Conservation (phyloP, 1,140 invertebrate species). For the Neodiprion pinetum region DNA sequence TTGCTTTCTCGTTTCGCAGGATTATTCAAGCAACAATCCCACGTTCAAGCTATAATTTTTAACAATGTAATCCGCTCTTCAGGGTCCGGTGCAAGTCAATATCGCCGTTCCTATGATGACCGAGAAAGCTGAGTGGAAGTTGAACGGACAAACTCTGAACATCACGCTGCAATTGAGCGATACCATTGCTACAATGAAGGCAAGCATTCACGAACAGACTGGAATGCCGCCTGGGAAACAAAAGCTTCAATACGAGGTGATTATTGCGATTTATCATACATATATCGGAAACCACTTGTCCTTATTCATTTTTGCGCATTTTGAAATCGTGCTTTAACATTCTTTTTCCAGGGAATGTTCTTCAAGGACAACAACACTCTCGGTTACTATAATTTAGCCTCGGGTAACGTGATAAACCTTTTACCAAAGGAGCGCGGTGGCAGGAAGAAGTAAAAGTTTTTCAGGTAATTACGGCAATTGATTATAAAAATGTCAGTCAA, state of each 20-base stretch:
- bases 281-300: neutral
- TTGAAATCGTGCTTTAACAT: slow-evolving; percentile 18
- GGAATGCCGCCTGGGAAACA: slow-evolving; percentile 98
- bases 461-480: too few species aligned
- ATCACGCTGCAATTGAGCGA: slow-evolving; percentile 84
- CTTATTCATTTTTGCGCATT: neutral
- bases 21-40: slow-evolving; percentile 17
- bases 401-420: slow-evolving; percentile 84
- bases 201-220: slow-evolving; percentile 86
- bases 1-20: neutral
- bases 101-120: slow-evolving; percentile 81
- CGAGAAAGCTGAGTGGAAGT: slow-evolving; percentile 95
- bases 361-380: slow-evolving; percentile 96
- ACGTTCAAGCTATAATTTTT: slow-evolving; percentile 16
- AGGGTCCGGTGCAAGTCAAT: slow-evolving; percentile 78
- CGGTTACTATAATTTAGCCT: slow-evolving; percentile 94
- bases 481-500: too few species aligned
- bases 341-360: slow-evolving; percentile 85
- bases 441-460: slow-evolving; percentile 85
- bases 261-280: slow-evolving; percentile 31
- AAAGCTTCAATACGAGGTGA: slow-evolving; percentile 90
- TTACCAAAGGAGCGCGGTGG: slow-evolving; percentile 98
- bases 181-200: slow-evolving; percentile 85
- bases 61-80: slow-evolving; percentile 24
- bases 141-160: slow-evolving; percentile 90